Conservation (phyloP, 2,888 invertebrate genomes). For the Bombyx huttoni region DNA sequence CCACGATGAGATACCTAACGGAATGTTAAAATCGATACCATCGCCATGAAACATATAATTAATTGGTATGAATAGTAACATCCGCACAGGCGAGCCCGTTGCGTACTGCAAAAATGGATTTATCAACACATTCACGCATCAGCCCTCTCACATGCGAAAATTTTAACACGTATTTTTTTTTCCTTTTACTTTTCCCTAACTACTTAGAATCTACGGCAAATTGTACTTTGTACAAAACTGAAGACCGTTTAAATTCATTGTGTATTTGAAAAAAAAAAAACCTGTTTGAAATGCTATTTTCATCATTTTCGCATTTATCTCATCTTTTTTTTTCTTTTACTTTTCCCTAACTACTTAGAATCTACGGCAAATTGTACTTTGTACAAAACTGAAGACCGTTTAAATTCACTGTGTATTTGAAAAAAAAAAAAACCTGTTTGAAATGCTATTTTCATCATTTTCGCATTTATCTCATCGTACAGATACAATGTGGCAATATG, state of each 20-base stretch:
- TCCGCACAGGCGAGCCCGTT: slow-evolving; percentile 47
- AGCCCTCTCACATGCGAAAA: slow-evolving; percentile 49
- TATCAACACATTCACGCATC: slow-evolving; percentile 52
- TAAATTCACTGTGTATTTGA: slow-evolving; percentile 27
- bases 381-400: slow-evolving; percentile 66
- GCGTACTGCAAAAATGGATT: slow-evolving; percentile 49
- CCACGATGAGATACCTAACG: slow-evolving; percentile 47
- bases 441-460: slow-evolving; percentile 33
- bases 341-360: slow-evolving; percentile 70
- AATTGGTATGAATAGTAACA: slow-evolving; percentile 72
- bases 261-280: slow-evolving; percentile 23
- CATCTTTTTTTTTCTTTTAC: slow-evolving; percentile 16
- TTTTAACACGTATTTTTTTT: slow-evolving; percentile 36
- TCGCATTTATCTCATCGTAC: slow-evolving; percentile 32
- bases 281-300: slow-evolving; percentile 37
- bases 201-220: slow-evolving; percentile 70
- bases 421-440: slow-evolving; percentile 38
- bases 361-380: slow-evolving; percentile 72
- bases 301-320: slow-evolving; percentile 31
- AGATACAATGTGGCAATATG: slow-evolving; percentile 44
- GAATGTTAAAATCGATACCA: slow-evolving; percentile 72
- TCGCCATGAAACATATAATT: slow-evolving; percentile 67
- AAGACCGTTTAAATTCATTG: slow-evolving; percentile 49
- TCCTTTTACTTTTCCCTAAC: slow-evolving; percentile 54
- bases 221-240: slow-evolving; percentile 72